Evolutionary conservation across 64 coral and sea anemone species (phyloP).

Genomic region (Acropora yongei): DNA sequence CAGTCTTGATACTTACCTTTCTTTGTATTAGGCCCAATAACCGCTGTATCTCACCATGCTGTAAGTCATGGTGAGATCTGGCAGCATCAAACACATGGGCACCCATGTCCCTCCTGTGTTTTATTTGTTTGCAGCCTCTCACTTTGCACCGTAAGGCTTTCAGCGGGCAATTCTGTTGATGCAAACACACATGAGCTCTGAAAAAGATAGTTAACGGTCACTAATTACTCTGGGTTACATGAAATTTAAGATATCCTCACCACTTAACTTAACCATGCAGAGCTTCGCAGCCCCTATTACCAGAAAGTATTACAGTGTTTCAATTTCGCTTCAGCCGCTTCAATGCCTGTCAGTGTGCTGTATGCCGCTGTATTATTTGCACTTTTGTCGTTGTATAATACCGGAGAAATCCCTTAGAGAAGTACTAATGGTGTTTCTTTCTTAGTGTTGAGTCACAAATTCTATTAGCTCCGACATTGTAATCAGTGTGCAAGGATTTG

Average conservation of each 20-base stretch:
- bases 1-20: slow-evolving; percentile 5
- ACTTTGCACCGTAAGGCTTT: slow-evolving; percentile 9
- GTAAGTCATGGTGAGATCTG: neutral
- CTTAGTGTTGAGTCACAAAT: slow-evolving; percentile 3
- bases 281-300: neutral
- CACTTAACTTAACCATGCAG: neutral
- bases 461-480: neutral
- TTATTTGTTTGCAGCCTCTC: neutral
- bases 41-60: slow-evolving; percentile 16
- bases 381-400: neutral
- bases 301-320: neutral
- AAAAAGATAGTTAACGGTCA: neutral
- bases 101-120: slow-evolving; percentile 1
- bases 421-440: neutral
- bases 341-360: neutral
- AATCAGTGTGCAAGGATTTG: neutral
- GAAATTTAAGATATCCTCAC: neutral
- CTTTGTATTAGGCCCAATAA: slow-evolving; percentile 14
- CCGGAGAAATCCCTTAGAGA: neutral
- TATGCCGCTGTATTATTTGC: neutral
- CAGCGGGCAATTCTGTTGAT: neutral
- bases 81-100: neutral
- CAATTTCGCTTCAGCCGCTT: neutral
- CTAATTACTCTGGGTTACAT: neutral
- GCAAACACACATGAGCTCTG: slow-evolving; percentile 7